A percentile compares a stretch with the other conserved stretches of the same genome.
Conservation (phyloP, 2,113 vertebrate species). For the Tetrao urogallus region DNA sequence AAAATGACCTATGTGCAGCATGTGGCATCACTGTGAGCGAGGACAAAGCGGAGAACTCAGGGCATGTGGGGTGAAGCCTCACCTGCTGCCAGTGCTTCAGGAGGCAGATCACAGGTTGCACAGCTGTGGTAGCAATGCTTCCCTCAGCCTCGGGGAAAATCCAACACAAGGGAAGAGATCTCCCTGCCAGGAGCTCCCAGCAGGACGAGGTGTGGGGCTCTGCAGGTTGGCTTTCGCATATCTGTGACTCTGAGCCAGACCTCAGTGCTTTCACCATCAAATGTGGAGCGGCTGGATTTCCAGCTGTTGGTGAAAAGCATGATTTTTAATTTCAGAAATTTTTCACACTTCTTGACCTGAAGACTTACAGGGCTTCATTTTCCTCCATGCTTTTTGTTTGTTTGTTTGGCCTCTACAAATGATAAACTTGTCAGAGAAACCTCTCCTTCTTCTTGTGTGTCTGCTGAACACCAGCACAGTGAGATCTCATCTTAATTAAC, state of each 20-base stretch:
- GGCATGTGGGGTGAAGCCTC: not conserved
- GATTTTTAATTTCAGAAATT: not conserved
- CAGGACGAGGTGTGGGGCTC: fast-evolving
- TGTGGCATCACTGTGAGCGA: fast-evolving
- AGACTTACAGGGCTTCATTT: not conserved
- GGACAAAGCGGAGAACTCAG: fast-evolving
- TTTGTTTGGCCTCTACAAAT: not conserved
- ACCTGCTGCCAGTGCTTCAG: not conserved
- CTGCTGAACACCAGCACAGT: not conserved
- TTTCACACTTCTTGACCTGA: not conserved
- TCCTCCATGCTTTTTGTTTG: not conserved
- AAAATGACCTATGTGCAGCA: not conserved
- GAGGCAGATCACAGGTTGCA: not conserved
- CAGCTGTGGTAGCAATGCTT: not conserved
- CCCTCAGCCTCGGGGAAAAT: not conserved
- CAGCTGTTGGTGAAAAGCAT: not conserved
- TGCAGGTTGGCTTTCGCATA: not conserved
- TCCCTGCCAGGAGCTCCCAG: not conserved
- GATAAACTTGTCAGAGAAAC: constrained; percentile 15
- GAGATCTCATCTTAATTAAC: constrained; percentile 43
- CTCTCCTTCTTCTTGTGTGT: not conserved
- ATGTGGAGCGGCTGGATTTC: not conserved
- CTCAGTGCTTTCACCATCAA: not conserved
- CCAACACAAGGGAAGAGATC: not conserved
- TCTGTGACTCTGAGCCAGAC: not conserved